Percentiles rank a stretch among this genome's conserved stretches.
Evolutionary conservation across 2,888 invertebrate species (phyloP).

Genomic region (Hemaris fuciformis): DNA sequence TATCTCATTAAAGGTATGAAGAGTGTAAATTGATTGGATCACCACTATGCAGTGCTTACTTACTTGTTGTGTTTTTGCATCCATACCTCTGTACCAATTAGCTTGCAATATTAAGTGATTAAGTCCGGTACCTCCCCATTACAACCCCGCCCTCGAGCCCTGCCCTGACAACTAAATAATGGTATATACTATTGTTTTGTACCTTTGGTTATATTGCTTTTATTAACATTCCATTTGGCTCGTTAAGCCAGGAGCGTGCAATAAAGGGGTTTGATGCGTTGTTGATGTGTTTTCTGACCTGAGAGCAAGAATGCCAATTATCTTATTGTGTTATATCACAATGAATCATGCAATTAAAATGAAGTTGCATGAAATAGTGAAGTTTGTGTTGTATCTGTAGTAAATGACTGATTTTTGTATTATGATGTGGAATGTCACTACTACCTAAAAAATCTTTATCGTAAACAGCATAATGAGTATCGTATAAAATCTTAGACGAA

Average conservation of each 20-base stretch:
- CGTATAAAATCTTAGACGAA: no score
- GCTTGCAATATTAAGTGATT: constrained; percentile 44
- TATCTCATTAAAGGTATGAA: neutral
- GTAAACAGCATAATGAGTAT: no score
- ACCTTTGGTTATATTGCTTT: neutral
- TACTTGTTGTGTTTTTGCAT: constrained; percentile 27
- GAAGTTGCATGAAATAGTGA: neutral
- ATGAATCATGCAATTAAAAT: neutral
- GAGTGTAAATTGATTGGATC: neutral
- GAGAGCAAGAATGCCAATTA: neutral
- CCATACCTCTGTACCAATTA: constrained; percentile 59
- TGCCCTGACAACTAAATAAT: constrained; percentile 40
- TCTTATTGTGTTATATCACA: neutral
- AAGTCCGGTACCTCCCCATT: constrained; percentile 50
- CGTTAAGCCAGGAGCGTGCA: neutral
- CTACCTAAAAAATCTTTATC: no score
- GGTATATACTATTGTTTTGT: constrained; percentile 50
- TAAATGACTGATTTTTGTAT: no score
- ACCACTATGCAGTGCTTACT: neutral
- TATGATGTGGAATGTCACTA: no score
- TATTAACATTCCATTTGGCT: neutral
- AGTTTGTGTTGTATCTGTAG: no score
- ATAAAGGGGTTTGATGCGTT: neutral
- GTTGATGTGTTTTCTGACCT: neutral
- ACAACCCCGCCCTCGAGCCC: constrained; percentile 50